Evolutionary conservation across 2,113 vertebrate species (phyloP).

Genomic region (Nymphicus hollandicus): DNA sequence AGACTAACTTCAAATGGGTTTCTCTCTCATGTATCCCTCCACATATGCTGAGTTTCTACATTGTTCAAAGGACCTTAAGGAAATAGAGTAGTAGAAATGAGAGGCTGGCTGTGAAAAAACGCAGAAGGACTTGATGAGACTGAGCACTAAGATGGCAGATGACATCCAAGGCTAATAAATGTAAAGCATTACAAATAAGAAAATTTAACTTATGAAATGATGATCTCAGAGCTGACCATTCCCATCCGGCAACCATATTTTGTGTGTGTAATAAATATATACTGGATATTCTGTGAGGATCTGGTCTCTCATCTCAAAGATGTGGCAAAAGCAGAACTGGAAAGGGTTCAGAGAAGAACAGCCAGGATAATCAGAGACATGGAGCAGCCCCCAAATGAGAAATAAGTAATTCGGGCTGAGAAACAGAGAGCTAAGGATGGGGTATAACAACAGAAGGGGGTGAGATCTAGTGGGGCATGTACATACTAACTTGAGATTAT

Average conservation of each 20-base stretch:
- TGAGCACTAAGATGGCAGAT: background rate
- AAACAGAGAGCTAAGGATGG: background rate
- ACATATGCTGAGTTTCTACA: background rate
- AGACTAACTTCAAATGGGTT: background rate
- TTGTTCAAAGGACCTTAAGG: background rate
- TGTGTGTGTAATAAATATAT: background rate
- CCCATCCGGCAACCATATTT: background rate
- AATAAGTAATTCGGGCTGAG: background rate
- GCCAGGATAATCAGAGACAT: background rate
- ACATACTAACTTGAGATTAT: background rate
- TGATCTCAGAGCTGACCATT: background rate
- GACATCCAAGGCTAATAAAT: background rate
- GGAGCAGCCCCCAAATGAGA: background rate
- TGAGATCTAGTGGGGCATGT: background rate
- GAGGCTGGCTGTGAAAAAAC: background rate
- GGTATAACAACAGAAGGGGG: accelerated
- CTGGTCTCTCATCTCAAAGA: background rate
- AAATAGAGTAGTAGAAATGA: background rate
- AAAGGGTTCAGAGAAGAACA: background rate
- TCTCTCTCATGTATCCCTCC: background rate
- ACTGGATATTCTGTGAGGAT: background rate
- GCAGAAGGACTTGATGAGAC: background rate
- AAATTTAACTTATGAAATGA: background rate
- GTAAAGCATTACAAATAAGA: background rate
- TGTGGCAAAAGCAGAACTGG: background rate